These are phyloP conservation scores for Asarcornis scutulata DNA, from an alignment of 2,113 vertebrate species.

Conservation along the genomic window DNA sequence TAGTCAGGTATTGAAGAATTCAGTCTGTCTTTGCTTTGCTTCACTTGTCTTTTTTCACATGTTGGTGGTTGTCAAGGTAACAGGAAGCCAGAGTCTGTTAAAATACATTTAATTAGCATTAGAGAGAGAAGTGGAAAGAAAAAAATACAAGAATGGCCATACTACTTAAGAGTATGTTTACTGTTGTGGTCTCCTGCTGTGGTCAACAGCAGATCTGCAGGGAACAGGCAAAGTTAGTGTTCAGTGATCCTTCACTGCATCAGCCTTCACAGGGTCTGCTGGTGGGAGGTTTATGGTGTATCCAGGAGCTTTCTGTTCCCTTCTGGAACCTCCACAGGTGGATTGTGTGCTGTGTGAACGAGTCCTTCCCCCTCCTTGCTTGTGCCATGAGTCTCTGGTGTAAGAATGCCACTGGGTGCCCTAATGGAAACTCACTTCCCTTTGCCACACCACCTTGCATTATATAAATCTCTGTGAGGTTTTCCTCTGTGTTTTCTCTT, in stretches of 20 bases:
- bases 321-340: background rate
- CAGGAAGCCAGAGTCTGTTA: background rate
- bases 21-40: background rate
- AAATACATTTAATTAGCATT: background rate
- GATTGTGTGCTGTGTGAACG: background rate
- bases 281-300: background rate
- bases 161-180: background rate
- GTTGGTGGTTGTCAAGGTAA: background rate
- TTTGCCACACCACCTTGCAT: background rate
- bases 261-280: background rate
- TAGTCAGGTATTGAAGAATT: background rate
- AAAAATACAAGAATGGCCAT: background rate
- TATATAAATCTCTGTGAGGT: rapidly evolving
- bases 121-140: background rate
- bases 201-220: background rate
- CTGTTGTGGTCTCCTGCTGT: background rate
- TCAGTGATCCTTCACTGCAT: background rate
- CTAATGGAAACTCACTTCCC: background rate
- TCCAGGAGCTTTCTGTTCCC: background rate
- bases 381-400: background rate
- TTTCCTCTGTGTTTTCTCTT: background rate
- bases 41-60: background rate
- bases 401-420: background rate
- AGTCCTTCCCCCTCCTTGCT: background rate
- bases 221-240: background rate